Conservation (phyloP, 2,797 vertebrate genomes). For the Cryptoblepharus egeriae region DNA sequence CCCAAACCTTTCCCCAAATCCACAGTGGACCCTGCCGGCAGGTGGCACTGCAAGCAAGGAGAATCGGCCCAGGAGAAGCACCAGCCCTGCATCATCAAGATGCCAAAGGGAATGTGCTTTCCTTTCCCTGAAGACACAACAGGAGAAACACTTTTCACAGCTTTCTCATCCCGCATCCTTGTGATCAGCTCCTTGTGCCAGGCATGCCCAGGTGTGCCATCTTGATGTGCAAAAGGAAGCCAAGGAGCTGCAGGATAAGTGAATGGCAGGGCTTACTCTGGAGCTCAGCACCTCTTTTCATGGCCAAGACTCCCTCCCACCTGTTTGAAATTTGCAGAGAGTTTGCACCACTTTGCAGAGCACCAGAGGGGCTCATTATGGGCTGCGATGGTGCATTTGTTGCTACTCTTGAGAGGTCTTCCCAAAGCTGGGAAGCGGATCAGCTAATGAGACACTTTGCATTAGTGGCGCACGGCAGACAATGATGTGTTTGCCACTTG, state of each 20-base stretch:
- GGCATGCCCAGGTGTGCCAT: not conserved
- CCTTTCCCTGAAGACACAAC: not conserved
- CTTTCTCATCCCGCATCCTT: not conserved
- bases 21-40: slow-evolving; percentile 8
- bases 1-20: not conserved
- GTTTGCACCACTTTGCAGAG: no score
- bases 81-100: not conserved
- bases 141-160: not conserved
- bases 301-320: no score
- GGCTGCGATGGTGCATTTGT: no score
- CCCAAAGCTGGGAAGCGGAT: not conserved
- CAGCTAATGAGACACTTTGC: not conserved
- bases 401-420: not conserved
- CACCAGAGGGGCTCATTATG: not conserved
- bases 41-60: slow-evolving; percentile 21
- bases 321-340: no score
- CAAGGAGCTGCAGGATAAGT: no score
- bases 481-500: not conserved
- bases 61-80: not conserved
- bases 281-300: no score
- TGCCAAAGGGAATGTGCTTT: no score
- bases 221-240: not conserved
- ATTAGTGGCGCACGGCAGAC: not conserved
- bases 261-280: no score
- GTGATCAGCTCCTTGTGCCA: not conserved